phyloP scores from a whole-genome alignment of 2,113 vertebrate genomes.

The Scatophagus argus region DNA sequence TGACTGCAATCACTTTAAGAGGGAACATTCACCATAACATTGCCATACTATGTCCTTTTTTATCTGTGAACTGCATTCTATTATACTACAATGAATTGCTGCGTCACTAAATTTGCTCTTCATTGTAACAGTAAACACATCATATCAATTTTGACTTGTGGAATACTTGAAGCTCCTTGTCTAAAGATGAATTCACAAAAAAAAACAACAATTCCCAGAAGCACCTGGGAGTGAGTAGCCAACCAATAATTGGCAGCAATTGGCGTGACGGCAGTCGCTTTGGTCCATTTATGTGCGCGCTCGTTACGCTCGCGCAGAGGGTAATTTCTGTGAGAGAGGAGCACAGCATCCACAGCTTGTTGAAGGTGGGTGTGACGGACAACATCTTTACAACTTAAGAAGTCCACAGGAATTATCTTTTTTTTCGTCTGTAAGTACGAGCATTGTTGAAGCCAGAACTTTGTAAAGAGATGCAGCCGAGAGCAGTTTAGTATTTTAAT shows the following conservation, averaged over 20 bases:
- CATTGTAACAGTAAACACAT: neutral
- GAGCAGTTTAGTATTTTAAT: accelerated
- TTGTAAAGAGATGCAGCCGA: neutral
- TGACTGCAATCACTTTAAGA: neutral
- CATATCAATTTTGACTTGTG: neutral
- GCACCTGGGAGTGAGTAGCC: accelerated
- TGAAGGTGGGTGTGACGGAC: conserved; percentile 78
- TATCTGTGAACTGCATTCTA: neutral
- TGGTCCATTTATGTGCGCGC: conserved; percentile 75
- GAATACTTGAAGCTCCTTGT: neutral
- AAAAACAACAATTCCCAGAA: conserved; percentile 75
- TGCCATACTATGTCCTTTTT: neutral
- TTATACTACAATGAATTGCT: neutral
- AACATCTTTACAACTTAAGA: conserved; percentile 4
- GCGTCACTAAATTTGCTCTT: too few species aligned
- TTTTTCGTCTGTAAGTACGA: neutral
- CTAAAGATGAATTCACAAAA: neutral
- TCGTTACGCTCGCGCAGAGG: neutral
- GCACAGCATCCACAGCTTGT: conserved; percentile 30
- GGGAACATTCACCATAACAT: neutral
- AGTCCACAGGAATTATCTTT: neutral
- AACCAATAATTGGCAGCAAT: conserved; percentile 50
- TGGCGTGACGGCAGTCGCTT: conserved; percentile 63
- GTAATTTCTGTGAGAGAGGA: conserved; percentile 32
- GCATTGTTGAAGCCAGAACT: accelerated